Evolutionary conservation across 2,888 invertebrate genomes (phyloP).

Genomic region (Trimorus sp.): DNA sequence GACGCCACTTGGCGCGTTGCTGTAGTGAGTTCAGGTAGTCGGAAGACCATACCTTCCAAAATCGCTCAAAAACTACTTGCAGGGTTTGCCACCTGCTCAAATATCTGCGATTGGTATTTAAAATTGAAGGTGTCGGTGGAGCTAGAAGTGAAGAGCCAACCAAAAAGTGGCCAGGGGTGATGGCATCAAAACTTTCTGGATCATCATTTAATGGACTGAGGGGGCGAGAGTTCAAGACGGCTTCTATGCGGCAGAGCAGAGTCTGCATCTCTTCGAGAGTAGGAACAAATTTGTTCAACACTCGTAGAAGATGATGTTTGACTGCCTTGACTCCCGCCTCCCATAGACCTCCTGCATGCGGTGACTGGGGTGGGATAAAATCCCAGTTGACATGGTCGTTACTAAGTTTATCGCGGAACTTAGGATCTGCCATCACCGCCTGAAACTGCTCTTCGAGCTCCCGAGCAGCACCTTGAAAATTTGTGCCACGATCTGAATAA

Average conservation of each 20-base stretch:
- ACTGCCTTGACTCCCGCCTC: conserved; percentile 8
- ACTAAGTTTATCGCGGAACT: background rate
- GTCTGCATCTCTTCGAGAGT: conserved; percentile 14
- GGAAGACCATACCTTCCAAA: conserved; percentile 67
- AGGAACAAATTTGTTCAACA: background rate
- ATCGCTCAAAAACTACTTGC: conserved; percentile 56
- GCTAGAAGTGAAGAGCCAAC: conserved; percentile 60
- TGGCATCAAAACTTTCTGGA: conserved; percentile 44
- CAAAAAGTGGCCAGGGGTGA: conserved; percentile 68
- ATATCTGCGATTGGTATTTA: conserved; percentile 39
- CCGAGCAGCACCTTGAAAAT: conserved; percentile 39
- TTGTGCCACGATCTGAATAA: conserved; percentile 50
- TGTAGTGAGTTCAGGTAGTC: conserved; percentile 69
- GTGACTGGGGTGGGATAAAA: conserved; percentile 37
- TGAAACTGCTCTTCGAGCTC: conserved; percentile 41
- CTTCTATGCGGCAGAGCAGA: conserved; percentile 51
- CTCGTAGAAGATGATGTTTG: conserved; percentile 15
- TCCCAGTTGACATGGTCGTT: conserved; percentile 23
- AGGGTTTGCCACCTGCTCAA: conserved; percentile 66
- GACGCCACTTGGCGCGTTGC: no score
- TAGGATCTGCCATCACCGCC: background rate
- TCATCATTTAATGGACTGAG: conserved; percentile 41
- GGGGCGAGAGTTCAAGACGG: conserved; percentile 58
- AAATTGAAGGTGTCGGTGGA: conserved; percentile 60
- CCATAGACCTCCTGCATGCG: conserved; percentile 9